Evolutionary conservation across 2,797 vertebrate genomes (phyloP).

Genomic region (Helarctos malayanus): DNA sequence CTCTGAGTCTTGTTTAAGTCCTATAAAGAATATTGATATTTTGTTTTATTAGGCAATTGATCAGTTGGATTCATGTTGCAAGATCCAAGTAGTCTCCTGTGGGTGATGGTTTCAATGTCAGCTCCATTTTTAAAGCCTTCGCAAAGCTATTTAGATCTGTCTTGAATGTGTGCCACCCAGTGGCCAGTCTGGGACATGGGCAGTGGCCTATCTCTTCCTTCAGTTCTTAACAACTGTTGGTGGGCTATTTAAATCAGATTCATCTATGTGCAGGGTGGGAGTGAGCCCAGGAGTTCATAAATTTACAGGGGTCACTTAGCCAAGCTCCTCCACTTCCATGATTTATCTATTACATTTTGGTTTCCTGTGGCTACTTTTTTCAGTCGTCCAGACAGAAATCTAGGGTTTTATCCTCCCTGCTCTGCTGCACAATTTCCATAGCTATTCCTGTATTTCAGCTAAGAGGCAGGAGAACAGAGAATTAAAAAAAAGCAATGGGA

Average conservation of each 20-base stretch:
- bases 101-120: background rate
- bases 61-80: conserved; percentile 12
- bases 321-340: background rate
- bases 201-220: background rate
- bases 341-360: background rate
- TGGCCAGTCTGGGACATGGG: background rate
- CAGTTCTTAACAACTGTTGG: background rate
- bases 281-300: background rate
- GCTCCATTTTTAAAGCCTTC: background rate
- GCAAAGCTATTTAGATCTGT: background rate
- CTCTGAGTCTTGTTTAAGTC: background rate
- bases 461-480: background rate
- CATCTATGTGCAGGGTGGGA: background rate
- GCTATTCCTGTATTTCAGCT: background rate
- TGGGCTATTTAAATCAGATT: background rate
- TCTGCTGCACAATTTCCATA: background rate
- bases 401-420: background rate
- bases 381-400: background rate
- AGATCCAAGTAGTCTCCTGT: background rate
- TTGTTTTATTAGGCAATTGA: background rate
- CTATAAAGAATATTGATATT: conserved; percentile 7
- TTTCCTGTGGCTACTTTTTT: background rate
- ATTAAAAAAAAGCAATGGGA: background rate
- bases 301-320: background rate
- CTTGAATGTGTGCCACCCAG: background rate